phyloP scores from a whole-genome alignment of 2,113 vertebrate species.

The Prietella phreatophila region DNA sequence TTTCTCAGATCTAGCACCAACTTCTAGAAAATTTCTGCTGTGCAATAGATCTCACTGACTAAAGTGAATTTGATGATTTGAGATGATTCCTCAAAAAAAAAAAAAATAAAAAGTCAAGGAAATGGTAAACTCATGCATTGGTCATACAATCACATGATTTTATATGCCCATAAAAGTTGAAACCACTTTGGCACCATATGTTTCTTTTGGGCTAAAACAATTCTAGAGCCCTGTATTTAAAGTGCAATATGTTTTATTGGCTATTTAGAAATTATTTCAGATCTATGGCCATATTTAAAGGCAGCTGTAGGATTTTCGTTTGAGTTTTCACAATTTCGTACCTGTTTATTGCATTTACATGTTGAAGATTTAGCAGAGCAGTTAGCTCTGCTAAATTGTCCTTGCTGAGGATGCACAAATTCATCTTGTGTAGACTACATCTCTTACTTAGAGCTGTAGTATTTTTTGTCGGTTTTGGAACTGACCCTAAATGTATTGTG shows the following conservation, averaged over 20 bases:
- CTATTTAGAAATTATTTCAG: not conserved
- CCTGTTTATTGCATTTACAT: not conserved
- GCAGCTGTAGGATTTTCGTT: not conserved
- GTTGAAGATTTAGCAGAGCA: not conserved
- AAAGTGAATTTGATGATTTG: not conserved
- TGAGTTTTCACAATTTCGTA: not conserved
- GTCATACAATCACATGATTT: not conserved
- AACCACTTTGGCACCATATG: slow-evolving; percentile 10
- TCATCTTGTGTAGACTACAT: not conserved
- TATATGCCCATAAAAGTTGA: slow-evolving; percentile 6
- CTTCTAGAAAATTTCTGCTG: not conserved
- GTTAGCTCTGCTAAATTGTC: slow-evolving; percentile 21
- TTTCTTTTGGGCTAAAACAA: not conserved
- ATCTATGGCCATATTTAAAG: not conserved
- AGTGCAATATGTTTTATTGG: not conserved
- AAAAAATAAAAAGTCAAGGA: not conserved
- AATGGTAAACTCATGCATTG: not conserved
- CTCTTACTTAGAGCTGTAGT: slow-evolving; percentile 14
- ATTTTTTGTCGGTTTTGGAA: not conserved
- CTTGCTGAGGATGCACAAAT: slow-evolving; percentile 8
- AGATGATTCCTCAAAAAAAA: not conserved
- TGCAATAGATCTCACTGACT: not conserved
- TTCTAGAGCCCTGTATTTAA: not conserved
- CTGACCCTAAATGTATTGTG: slow-evolving; percentile 33
- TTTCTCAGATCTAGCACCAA: not conserved